Percentiles rank a stretch among this genome's conserved stretches.
phyloP scores from a whole-genome alignment of 2,797 vertebrate genomes.

The Perodicticus potto region DNA sequence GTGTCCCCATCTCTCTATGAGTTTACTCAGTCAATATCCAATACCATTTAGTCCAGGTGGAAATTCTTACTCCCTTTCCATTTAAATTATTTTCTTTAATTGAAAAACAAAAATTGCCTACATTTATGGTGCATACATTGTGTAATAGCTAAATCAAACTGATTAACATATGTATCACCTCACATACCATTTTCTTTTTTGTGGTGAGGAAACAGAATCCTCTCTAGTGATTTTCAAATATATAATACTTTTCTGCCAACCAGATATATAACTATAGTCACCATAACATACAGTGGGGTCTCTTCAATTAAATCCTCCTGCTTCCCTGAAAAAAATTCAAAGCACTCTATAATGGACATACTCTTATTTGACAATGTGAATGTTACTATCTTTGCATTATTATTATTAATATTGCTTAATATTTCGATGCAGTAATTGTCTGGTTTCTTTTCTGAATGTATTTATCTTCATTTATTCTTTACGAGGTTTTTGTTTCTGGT shows the following conservation, averaged over 20 bases:
- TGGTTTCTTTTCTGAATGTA: no score
- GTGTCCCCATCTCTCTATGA: accelerated
- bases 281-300: background rate
- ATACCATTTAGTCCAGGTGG: background rate
- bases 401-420: no score
- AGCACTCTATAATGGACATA: no score
- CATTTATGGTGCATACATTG: background rate
- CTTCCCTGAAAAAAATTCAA: background rate
- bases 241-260: background rate
- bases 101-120: background rate
- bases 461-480: no score
- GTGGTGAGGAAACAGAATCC: background rate
- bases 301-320: background rate
- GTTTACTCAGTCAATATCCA: accelerated
- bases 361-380: no score
- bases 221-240: background rate
- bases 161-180: background rate
- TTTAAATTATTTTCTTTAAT: background rate
- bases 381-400: no score
- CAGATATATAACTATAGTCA: background rate
- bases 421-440: no score
- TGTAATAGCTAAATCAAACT: background rate
- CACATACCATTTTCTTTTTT: background rate
- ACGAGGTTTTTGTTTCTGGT: no score
- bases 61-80: background rate